These are phyloP conservation scores for Lampris incognitus DNA, from an alignment of 2,113 vertebrate genomes.

Conservation along the genomic window DNA sequence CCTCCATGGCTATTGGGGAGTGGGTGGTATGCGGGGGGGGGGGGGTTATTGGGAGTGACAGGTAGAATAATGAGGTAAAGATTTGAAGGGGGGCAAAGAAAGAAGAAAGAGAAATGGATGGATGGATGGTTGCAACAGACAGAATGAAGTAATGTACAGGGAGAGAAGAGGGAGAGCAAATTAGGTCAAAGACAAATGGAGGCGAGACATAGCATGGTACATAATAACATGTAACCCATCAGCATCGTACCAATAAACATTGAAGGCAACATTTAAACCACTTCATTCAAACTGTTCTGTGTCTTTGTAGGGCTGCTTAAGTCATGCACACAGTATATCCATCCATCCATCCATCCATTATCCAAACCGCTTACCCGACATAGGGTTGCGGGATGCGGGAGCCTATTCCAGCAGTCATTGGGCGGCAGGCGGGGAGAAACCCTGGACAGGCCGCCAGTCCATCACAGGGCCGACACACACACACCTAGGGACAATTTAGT, in stretches of 20 bases:
- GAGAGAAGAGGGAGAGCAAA: slow-evolving; percentile 55
- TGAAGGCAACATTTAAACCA: neutral
- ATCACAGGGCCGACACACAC: too few species aligned
- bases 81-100: neutral
- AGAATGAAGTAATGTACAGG: slow-evolving; percentile 11
- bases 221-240: slow-evolving; percentile 46
- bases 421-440: too few species aligned
- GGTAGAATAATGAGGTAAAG: neutral
- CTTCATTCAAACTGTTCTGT: neutral
- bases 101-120: neutral
- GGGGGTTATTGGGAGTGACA: slow-evolving; percentile 4
- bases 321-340: too few species aligned
- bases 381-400: too few species aligned
- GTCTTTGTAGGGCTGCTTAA: neutral
- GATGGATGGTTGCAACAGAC: slow-evolving; percentile 31
- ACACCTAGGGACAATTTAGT: too few species aligned
- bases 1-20: slow-evolving; percentile 73
- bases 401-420: too few species aligned
- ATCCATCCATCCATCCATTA: too few species aligned
- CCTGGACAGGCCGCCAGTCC: too few species aligned
- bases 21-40: slow-evolving; percentile 11
- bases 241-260: slow-evolving; percentile 7
- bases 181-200: slow-evolving; percentile 64
- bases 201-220: slow-evolving; percentile 20
- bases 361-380: too few species aligned